phyloP scores from a whole-genome alignment of 2,888 invertebrate species.

The Drepanosiphum platanoidis region DNA sequence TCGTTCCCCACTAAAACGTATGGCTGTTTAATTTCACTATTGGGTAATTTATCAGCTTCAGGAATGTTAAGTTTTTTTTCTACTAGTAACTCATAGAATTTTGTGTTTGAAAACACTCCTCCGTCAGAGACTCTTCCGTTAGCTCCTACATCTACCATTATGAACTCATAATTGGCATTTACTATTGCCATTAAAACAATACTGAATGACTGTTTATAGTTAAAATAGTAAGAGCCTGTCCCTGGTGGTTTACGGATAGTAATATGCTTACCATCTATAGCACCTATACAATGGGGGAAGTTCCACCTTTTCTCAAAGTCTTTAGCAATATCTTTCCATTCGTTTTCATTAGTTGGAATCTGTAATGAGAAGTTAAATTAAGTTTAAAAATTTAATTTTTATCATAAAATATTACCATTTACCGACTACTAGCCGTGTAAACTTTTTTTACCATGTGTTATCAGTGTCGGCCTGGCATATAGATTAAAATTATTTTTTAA shows the following conservation, averaged over 20 bases:
- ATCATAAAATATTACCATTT: not conserved
- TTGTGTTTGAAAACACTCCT: slow-evolving; percentile 64
- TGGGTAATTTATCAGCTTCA: slow-evolving; percentile 46
- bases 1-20: slow-evolving; percentile 63
- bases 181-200: slow-evolving; percentile 65
- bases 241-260: slow-evolving; percentile 64
- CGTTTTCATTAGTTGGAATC: slow-evolving; percentile 33
- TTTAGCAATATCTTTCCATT: slow-evolving; percentile 40
- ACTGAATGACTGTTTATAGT: slow-evolving; percentile 65
- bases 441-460: not conserved
- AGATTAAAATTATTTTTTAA: too few relatives aligned
- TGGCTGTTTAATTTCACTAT: slow-evolving; percentile 12
- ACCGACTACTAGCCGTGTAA: not conserved
- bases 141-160: slow-evolving; percentile 64
- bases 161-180: slow-evolving; percentile 65
- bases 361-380: slow-evolving; percentile 27
- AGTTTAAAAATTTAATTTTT: slow-evolving; percentile 32
- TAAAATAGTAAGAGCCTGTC: slow-evolving; percentile 65
- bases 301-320: slow-evolving; percentile 39
- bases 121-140: slow-evolving; percentile 65
- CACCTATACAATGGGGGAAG: slow-evolving; percentile 64
- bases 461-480: too few relatives aligned
- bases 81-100: slow-evolving; percentile 63
- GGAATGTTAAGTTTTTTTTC: slow-evolving; percentile 63
- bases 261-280: slow-evolving; percentile 65